These are phyloP conservation scores for Pandemis cinnamomeana DNA, from an alignment of 2,888 invertebrate species.

Conservation along the genomic window DNA sequence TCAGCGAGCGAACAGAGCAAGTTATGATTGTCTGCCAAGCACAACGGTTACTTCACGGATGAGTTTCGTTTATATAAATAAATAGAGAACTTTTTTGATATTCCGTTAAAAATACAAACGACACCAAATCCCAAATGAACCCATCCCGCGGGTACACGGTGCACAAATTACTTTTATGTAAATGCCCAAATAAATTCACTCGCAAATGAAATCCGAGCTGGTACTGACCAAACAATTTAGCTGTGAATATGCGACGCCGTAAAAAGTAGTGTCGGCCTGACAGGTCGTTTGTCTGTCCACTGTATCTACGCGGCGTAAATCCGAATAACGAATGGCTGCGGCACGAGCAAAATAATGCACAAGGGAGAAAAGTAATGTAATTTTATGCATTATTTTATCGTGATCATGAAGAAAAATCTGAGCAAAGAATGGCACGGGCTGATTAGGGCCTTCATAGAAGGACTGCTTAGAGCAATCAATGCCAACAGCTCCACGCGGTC, in stretches of 20 bases:
- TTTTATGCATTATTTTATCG: constrained; percentile 10
- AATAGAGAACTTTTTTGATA: no score
- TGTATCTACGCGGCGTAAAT: constrained; percentile 33
- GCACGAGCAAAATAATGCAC: constrained; percentile 33
- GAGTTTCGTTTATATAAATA: no score
- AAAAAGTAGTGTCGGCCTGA: constrained; percentile 36
- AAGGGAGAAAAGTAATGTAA: constrained; percentile 23
- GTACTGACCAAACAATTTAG: constrained; percentile 19
- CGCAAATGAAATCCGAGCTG: constrained; percentile 5
- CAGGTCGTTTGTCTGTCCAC: constrained; percentile 39
- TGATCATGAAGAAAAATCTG: no score
- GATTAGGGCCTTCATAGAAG: no score
- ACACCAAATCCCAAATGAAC: neutral
- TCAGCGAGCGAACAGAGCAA: no score
- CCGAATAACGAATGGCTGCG: constrained; percentile 33
- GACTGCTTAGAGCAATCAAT: no score
- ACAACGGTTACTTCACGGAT: no score
- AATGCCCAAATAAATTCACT: constrained; percentile 6
- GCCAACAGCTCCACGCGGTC: no score
- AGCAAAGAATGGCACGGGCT: no score
- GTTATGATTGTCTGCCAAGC: no score
- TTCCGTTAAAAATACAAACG: neutral
- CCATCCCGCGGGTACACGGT: neutral
- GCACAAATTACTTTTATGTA: constrained; percentile 6
- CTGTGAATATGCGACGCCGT: constrained; percentile 10